Percentiles rank a stretch among this genome's conserved stretches.
phyloP scores from a whole-genome alignment of 2,113 vertebrate species.

The Hassar affinis region DNA sequence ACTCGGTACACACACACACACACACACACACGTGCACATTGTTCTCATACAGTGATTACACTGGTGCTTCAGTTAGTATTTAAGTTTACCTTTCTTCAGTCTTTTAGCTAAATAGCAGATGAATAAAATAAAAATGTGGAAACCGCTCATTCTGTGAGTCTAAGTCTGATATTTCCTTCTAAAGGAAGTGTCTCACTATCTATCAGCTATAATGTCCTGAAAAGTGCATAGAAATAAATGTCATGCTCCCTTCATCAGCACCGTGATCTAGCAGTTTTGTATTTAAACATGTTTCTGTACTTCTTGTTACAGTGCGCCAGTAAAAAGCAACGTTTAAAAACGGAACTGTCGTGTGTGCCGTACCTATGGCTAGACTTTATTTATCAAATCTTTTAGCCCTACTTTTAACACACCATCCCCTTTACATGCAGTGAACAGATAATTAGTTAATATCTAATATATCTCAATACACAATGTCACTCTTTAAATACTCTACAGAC shows the following conservation, averaged over 20 bases:
- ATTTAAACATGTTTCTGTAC: neutral
- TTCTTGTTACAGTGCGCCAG: neutral
- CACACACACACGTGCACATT: too few species aligned
- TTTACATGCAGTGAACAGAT: too few species aligned
- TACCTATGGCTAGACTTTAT: too few species aligned
- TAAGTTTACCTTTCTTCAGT: neutral
- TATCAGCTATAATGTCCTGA: neutral
- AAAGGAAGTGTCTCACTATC: neutral
- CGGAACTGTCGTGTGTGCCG: too few species aligned
- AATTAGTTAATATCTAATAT: too few species aligned
- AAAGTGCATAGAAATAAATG: neutral
- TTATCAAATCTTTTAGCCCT: too few species aligned
- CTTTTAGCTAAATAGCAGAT: neutral
- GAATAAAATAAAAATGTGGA: neutral
- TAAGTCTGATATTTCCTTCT: neutral
- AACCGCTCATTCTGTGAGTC: neutral
- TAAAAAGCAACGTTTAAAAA: too few species aligned
- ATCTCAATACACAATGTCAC: neutral
- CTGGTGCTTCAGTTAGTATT: neutral
- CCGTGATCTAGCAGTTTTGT: neutral
- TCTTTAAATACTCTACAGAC: neutral
- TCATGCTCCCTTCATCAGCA: neutral
- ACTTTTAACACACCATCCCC: too few species aligned
- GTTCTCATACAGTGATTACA: neutral
- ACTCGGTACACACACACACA: constrained; percentile 70